Base-by-base conservation (phyloP, 2,113 vertebrate genomes). In the Antechinus flavipes region DNA sequence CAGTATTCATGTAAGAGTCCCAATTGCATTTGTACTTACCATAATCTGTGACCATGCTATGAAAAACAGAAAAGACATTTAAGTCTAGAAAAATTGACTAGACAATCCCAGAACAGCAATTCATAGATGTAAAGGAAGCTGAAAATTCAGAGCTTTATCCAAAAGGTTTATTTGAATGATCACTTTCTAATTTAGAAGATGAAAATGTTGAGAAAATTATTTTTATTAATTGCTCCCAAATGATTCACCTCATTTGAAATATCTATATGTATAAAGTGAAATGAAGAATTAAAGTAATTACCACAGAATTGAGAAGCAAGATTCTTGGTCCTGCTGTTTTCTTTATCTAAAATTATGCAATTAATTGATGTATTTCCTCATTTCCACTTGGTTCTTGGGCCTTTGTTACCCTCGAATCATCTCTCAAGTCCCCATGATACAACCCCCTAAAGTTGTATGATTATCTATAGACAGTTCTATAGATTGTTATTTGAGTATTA, bases 41-140 rank as follows among this genome's bases (percentile, higher is more conserved):
- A 91, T 52, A 23, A 89, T 95, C 58, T 22, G 42, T 96, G 93
- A 97, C 96, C 94, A 91, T 96, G 93, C 92, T 91, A 94, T 94
- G 61, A 91, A 97, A 94, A 98, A 98, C 97, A 96, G 97, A 98
- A 98, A 96, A 97, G 96, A 96, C 68, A 96, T 97, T 97, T 96
- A 84, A 95, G 97, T 58, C 95, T 93, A 92, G 93, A 93, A 90
- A 97, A 95, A 98, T 98, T 97, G 97, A 97, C 98, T 98, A 98
- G 98, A 98, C 97, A 96, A 97, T 95, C 93, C 92, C 52, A 97
- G 98, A 98, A 97, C 97, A 98, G 96, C 95, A 96, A 90, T 49
- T 97, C 91, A 96, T 97, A 98, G 98, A 96, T 98, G 97, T 95
- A 97, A 93, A 98, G 98, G 97, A 98, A 98, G 89, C 93, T 91